Percentiles rank a stretch among this genome's conserved stretches.
Conservation (phyloP, 2,888 invertebrate genomes). For the Aethes cnicana region DNA sequence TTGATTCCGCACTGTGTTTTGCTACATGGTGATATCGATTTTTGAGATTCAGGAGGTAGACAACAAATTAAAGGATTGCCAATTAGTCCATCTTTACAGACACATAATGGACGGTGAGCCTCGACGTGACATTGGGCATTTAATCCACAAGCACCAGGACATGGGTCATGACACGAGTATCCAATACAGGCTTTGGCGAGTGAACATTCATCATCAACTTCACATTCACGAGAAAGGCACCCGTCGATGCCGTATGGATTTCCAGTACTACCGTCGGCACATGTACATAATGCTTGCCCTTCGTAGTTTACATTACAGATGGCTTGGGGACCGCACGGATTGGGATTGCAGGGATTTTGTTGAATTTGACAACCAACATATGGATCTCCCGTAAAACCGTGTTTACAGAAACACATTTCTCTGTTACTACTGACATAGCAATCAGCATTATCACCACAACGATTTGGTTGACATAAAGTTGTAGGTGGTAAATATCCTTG, state of each 20-base stretch:
- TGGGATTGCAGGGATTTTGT: constrained; percentile 88
- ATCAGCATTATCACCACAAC: constrained; percentile 91
- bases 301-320: constrained; percentile 86
- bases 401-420: constrained; percentile 92
- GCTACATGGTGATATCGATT: constrained; percentile 85
- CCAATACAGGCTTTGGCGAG: constrained; percentile 89
- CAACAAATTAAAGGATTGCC: constrained; percentile 91
- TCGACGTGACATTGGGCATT: constrained; percentile 89
- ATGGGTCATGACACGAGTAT: constrained; percentile 90
- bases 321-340: constrained; percentile 91
- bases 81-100: constrained; percentile 86
- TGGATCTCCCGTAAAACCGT: constrained; percentile 90
- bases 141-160: constrained; percentile 90
- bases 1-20: constrained; percentile 90
- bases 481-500: constrained; percentile 79
- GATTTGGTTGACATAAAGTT: constrained; percentile 89
- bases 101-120: constrained; percentile 90
- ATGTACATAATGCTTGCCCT: constrained; percentile 87
- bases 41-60: constrained; percentile 81
- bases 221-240: constrained; percentile 91
- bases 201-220: constrained; percentile 89
- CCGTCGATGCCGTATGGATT: constrained; percentile 88
- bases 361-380: constrained; percentile 88
- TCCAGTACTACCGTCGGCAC: constrained; percentile 88
- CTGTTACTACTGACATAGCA: constrained; percentile 91